Base-by-base conservation (phyloP, 2,113 vertebrate genomes). In the Labeo catla region DNA sequence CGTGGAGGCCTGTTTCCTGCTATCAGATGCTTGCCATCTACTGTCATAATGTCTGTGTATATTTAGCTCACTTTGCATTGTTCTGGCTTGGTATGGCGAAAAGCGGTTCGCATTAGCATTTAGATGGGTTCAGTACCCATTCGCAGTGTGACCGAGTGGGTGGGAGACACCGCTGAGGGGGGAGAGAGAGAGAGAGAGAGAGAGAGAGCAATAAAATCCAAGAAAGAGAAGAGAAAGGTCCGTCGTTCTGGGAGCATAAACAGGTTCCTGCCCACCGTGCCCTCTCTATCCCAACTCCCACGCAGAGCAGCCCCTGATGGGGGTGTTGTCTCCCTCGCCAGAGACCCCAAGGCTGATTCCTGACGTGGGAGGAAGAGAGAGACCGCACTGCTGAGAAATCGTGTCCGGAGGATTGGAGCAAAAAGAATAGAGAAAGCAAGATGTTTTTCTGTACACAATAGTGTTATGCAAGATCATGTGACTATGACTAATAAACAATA, bases 31-130 rank as follows among this genome's bases (percentile, higher is more conserved):
- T 73, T 84, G 19, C 43, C 45, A 84, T 74, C 45, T 50, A 65
- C 34, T 72, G 49, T 50, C 49, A 49, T 88, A 84, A 86, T 68
- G 85, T 21, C 66, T 68, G 66, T 68, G 76, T 65, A 81, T 84
- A 47, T 83, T 84, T 80, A 34, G 45, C 76, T 84, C 59, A 34
- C 8, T 80, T 54, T 74, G 21, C 59, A 81, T 86, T 86, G 57
- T 88, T 81, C 81, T 84, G 28, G 57, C 45, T 61, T 28, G 19
- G 68, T 54, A 70, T 72, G 76, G 78, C 19, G 5, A 59, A 83
- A 81, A 81, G 59, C 78, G 6, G 43, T n/a, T 47, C 34, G 45
- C 86, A 89, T 89, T 90, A 88, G 89, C 87, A 90, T 89, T 90
- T 89, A 90, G 86, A 90, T 89, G 54, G 89, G 65, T 61, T 86